phyloP scores from a whole-genome alignment of 2,888 invertebrate genomes.

The Sesia bembeciformis region DNA sequence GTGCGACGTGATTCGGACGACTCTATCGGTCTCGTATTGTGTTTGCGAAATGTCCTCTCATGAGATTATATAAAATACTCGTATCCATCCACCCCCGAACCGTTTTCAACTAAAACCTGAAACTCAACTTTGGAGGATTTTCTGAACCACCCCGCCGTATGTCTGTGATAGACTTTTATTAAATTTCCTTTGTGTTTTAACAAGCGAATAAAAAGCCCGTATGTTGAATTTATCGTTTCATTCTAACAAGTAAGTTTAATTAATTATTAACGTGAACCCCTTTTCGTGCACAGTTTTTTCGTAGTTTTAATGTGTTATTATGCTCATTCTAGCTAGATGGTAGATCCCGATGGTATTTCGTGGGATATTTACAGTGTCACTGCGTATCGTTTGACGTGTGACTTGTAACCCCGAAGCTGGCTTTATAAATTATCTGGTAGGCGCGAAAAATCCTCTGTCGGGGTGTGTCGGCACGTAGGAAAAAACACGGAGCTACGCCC shows the following conservation, averaged over 20 bases:
- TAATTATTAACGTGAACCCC: too few species aligned
- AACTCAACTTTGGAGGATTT: neutral
- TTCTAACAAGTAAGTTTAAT: too few species aligned
- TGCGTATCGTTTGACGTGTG: too few species aligned
- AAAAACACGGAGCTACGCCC: constrained; percentile 5
- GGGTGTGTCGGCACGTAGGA: constrained; percentile 15
- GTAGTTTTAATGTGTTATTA: too few species aligned
- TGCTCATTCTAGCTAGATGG: too few species aligned
- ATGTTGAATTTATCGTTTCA: neutral
- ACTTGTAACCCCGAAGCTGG: constrained; percentile 8
- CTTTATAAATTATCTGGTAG: constrained; percentile 32
- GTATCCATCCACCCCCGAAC: neutral
- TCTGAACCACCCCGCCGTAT: neutral
- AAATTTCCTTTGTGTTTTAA: neutral
- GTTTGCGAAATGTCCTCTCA: constrained; percentile 10
- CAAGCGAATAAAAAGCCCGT: neutral
- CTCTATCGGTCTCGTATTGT: constrained; percentile 22
- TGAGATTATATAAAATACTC: constrained; percentile 3
- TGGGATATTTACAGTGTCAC: too few species aligned
- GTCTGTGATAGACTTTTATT: neutral
- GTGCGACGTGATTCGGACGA: constrained; percentile 11
- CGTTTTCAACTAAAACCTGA: neutral
- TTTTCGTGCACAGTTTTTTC: too few species aligned
- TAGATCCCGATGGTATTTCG: too few species aligned
- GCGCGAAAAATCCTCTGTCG: constrained; percentile 9